Percentiles rank a stretch among this genome's conserved stretches.
phyloP scores from a whole-genome alignment of 2,797 vertebrate species.

The Danio choprae region DNA sequence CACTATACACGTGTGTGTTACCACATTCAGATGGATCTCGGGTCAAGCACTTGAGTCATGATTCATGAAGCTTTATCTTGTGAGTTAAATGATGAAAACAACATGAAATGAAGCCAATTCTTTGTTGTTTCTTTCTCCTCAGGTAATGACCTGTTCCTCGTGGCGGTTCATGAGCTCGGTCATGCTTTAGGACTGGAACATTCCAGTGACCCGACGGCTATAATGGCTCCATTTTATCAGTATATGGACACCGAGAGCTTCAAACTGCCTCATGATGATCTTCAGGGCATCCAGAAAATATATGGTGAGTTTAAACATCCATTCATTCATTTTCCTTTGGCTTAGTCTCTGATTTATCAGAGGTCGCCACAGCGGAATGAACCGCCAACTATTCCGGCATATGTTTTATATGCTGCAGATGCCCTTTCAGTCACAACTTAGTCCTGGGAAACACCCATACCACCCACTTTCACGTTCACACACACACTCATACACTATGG shows the following conservation, averaged over 20 bases:
- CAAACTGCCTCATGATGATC: constrained; percentile 85
- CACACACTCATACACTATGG: too few relatives aligned
- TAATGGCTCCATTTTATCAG: constrained; percentile 90
- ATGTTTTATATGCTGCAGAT: too few relatives aligned
- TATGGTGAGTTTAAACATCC: constrained; percentile 73
- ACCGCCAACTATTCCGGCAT: too few relatives aligned
- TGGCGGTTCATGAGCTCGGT: constrained; percentile 87
- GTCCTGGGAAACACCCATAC: too few relatives aligned
- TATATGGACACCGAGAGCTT: constrained; percentile 87
- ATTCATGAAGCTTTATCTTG: constrained; percentile 4
- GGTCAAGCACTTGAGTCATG: constrained; percentile 11
- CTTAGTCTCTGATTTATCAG: too few relatives aligned
- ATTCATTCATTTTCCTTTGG: too few relatives aligned
- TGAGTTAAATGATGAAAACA: not conserved
- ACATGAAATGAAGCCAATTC: not conserved
- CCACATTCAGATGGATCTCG: not conserved
- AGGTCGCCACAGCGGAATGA: too few relatives aligned
- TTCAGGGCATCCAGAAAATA: constrained; percentile 87
- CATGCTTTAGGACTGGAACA: constrained; percentile 85
- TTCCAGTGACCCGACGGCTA: constrained; percentile 84
- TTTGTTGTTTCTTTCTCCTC: constrained; percentile 28
- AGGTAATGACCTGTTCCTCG: constrained; percentile 89
- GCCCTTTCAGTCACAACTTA: too few relatives aligned
- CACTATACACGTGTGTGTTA: not conserved
- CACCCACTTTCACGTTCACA: too few relatives aligned